These are phyloP conservation scores for Ennomos erosarius DNA, from an alignment of 2,888 invertebrate species.

Conservation along the genomic window DNA sequence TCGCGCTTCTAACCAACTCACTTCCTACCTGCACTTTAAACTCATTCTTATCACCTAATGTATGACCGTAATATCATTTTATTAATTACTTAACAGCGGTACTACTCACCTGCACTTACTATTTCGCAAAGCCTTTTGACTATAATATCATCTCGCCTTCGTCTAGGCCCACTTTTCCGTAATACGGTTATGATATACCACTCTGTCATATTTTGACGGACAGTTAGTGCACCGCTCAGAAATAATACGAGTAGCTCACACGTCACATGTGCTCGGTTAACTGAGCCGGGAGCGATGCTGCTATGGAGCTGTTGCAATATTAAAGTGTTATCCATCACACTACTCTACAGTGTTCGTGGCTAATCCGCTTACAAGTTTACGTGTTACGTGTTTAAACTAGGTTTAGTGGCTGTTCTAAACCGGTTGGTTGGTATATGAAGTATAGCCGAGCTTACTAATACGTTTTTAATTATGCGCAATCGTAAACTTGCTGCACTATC, in stretches of 20 bases:
- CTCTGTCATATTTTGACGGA: conserved; percentile 25
- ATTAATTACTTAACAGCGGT: no score
- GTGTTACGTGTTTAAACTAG: conserved; percentile 14
- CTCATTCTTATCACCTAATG: no score
- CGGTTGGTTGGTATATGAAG: neutral
- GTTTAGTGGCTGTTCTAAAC: conserved; percentile 2
- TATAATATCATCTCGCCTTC: no score
- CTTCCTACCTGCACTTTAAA: no score
- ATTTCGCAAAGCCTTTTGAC: no score
- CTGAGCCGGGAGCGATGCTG: neutral
- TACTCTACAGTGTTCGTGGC: conserved; percentile 20
- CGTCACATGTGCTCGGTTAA: conserved; percentile 25
- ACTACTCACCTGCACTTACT: no score
- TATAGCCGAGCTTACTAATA: no score
- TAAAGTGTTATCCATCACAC: conserved; percentile 42
- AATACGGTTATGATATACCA: conserved; percentile 22
- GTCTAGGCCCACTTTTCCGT: neutral
- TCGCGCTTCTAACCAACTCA: no score
- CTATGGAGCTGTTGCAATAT: conserved; percentile 33
- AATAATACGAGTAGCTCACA: conserved; percentile 21
- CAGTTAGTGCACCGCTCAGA: conserved; percentile 12
- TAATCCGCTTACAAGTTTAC: conserved; percentile 37
- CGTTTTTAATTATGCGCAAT: no score
- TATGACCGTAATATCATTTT: no score
- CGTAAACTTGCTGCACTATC: no score